Base-by-base conservation (phyloP, 2,797 vertebrate genomes). In the Euthynnus affinis region DNA sequence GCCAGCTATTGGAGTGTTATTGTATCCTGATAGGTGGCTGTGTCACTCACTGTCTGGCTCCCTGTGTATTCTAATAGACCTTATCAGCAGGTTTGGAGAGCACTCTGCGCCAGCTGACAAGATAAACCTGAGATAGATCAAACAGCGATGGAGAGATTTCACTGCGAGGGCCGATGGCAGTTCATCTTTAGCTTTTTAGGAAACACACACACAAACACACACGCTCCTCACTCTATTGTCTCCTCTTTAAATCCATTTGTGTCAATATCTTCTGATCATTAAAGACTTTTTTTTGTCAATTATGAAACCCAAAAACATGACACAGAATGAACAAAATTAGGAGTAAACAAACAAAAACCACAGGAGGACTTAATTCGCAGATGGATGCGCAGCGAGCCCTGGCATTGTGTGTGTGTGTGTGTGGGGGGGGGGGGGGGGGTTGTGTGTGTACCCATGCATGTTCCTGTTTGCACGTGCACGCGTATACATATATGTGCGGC, bases 71-170 rank as follows among this genome's bases (percentile, higher is more conserved):
- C 72, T 80, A 77, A 83, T 49, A 81, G 81, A 82, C 57, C 71
- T 81, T 83, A 89, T 93, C 88, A 82, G 83, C 9, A 2, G 74
- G 73, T 49, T 73, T 56, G 65, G 78, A 88, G 81, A 83, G 81
- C 78, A 17, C 75, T 81, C 65, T 25, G 76, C 71, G 17, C 29
- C 75, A 58, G 17, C 78, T 81, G 84, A 87, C 82, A 83, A 87
- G 91, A 91, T 90, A 83, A 92, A 83, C 44, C 74, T 9, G 55
- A 81, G 60, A 63, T 15, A 44, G 81, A 85, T 86, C 80, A 87
- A 56, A 73, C 75, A 37, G 48, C 22, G 5, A 51, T 4, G 2
- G 75, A 44, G 20, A 48, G 65, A 80, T 83, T 79, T 88, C 74
- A 74, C 61, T 32, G 60, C 18, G 0, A 23, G 51, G 51, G 13